Evolutionary conservation across 2,797 vertebrate species (phyloP).

Genomic region (Spondyliosoma cantharus): DNA sequence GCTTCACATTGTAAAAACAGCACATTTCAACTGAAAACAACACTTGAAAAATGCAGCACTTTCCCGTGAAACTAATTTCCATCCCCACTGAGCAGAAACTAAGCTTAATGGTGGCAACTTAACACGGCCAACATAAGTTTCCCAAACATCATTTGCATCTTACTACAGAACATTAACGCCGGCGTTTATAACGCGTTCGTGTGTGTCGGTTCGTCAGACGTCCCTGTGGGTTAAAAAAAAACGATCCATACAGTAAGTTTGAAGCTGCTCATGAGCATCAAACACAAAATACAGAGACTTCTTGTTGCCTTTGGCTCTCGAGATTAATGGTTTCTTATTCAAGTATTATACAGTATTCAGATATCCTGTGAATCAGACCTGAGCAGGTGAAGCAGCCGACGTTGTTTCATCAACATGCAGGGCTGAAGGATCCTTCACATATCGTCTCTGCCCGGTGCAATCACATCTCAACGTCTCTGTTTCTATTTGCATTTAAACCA

Average conservation of each 20-base stretch:
- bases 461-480: constrained; percentile 1
- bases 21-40: neutral
- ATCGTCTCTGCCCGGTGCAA: constrained; percentile 1
- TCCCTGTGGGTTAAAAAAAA: constrained; percentile 19
- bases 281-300: neutral
- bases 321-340: neutral
- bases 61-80: constrained; percentile 37
- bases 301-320: neutral
- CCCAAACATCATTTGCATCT: constrained; percentile 55
- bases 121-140: constrained; percentile 44
- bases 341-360: constrained; percentile 4
- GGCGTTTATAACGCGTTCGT: constrained; percentile 28
- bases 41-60: neutral
- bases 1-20: neutral
- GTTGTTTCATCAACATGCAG: constrained; percentile 6
- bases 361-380: neutral
- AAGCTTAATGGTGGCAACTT: constrained; percentile 44
- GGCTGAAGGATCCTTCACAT: neutral
- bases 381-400: neutral
- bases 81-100: constrained; percentile 41
- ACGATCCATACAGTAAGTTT: neutral
- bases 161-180: constrained; percentile 60
- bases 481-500: constrained; percentile 26
- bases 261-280: neutral
- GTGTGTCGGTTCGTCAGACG: constrained; percentile 3